Conservation (phyloP, 2,888 invertebrate genomes). For the Minunthozetes semirufus region DNA sequence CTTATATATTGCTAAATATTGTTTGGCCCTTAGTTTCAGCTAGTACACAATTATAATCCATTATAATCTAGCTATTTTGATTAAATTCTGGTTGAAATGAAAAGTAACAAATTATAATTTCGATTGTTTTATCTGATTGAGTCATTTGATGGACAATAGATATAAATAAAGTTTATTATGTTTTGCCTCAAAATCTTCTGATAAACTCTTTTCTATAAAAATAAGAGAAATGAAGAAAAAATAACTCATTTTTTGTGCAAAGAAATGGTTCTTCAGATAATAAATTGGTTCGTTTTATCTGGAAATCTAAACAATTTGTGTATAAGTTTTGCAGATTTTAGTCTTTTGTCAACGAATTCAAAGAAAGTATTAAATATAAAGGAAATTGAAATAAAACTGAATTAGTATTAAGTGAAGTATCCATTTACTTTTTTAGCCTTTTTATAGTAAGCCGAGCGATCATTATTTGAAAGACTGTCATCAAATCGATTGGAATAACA, state of each 20-base stretch:
- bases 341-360: not conserved
- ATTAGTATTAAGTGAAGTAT: not conserved
- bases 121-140: too few species aligned
- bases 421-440: slow-evolving; percentile 2
- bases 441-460: not conserved
- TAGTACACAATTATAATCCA: too few species aligned
- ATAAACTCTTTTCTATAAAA: too few species aligned
- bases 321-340: not conserved
- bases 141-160: too few species aligned
- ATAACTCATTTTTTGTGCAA: not conserved
- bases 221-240: not conserved
- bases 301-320: not conserved
- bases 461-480: slow-evolving; percentile 18
- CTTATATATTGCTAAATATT: too few species aligned
- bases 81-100: too few species aligned
- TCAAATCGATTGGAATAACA: slow-evolving; percentile 27
- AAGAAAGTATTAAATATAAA: not conserved
- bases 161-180: too few species aligned
- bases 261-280: not conserved
- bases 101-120: too few species aligned
- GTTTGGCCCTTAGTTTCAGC: too few species aligned
- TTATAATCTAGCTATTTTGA: too few species aligned
- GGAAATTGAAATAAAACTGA: not conserved
- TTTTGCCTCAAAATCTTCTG: too few species aligned
- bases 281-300: slow-evolving; percentile 1